Conservation (phyloP, 2,113 vertebrate genomes). For the Hemicordylus capensis region DNA sequence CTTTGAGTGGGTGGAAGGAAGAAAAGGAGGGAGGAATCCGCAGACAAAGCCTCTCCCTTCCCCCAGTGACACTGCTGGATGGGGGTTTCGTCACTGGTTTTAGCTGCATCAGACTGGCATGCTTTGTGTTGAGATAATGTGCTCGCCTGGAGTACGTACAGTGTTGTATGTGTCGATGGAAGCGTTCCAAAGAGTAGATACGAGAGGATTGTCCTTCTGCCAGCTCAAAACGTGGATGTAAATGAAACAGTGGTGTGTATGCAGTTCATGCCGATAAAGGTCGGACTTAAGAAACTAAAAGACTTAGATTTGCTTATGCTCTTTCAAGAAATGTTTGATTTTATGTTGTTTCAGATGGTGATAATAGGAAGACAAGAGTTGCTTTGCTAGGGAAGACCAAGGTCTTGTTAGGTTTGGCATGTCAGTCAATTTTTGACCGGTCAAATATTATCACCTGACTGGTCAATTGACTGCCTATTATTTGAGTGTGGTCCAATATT, state of each 20-base stretch:
- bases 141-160: neutral
- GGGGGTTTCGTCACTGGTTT: neutral
- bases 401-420: too few relatives aligned
- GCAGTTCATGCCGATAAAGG: neutral
- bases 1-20: neutral
- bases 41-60: conserved; percentile 3
- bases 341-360: neutral
- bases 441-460: too few relatives aligned
- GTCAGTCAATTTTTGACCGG: too few relatives aligned
- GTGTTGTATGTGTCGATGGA: neutral
- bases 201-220: neutral
- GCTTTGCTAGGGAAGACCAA: neutral
- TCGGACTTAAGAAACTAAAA: neutral
- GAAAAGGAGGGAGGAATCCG: neutral
- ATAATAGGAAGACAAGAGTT: too few relatives aligned
- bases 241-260: neutral
- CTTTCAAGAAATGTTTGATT: neutral
- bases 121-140: neutral
- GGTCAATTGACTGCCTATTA: too few relatives aligned
- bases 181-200: neutral
- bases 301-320: too few relatives aligned
- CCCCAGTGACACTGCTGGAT: neutral
- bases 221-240: neutral
- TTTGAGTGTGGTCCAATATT: too few relatives aligned
- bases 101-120: neutral